These are phyloP conservation scores for Bucco capensis DNA, from an alignment of 2,113 vertebrate species.

Conservation along the genomic window DNA sequence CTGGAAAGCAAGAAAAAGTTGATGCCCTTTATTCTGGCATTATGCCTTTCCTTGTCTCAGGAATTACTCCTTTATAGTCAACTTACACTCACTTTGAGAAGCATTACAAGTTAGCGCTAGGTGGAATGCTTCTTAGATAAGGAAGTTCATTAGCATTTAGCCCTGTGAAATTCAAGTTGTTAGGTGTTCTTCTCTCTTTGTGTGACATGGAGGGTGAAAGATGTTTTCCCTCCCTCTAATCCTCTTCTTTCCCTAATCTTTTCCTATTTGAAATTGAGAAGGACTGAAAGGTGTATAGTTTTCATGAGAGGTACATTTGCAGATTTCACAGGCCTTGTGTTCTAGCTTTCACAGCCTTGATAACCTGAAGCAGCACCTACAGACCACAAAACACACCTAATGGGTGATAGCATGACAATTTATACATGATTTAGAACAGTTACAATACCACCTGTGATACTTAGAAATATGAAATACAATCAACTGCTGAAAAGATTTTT, in stretches of 20 bases:
- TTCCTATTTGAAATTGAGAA: neutral
- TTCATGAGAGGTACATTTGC: neutral
- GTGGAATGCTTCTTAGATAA: slow-evolving; percentile 12
- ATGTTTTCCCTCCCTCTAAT: neutral
- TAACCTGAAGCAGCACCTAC: neutral
- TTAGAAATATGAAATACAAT: neutral
- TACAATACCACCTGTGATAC: no score
- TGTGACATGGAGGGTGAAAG: neutral
- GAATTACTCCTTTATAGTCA: neutral
- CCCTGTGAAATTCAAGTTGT: neutral
- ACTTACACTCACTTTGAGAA: neutral
- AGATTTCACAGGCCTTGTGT: neutral
- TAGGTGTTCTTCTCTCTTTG: neutral
- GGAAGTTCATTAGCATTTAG: slow-evolving; percentile 19
- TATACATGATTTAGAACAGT: neutral
- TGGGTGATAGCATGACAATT: neutral
- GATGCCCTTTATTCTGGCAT: slow-evolving; percentile 15
- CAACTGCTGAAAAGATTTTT: neutral
- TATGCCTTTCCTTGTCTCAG: neutral
- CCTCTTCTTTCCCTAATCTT: neutral
- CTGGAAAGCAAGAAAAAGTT: neutral
- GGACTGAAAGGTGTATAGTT: neutral
- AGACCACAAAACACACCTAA: neutral
- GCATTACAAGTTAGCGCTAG: slow-evolving; percentile 10
- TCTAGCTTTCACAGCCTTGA: neutral